A percentile compares a stretch with the other conserved stretches of the same genome.
phyloP scores from a whole-genome alignment of 1,140 invertebrate species.

The Apocrypta bakeri region DNA sequence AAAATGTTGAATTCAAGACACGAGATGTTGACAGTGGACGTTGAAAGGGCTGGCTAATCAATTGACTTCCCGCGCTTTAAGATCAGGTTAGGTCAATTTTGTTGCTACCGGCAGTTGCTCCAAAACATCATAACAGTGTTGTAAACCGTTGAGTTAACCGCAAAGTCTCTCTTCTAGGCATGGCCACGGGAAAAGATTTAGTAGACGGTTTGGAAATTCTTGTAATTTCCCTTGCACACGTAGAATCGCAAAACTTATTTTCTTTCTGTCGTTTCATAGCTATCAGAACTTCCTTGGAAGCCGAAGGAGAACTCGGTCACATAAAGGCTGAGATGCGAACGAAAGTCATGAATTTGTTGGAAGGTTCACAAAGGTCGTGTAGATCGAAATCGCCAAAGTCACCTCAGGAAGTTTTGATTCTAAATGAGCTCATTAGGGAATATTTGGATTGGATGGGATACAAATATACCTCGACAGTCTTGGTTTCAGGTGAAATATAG shows the following conservation, averaged over 20 bases:
- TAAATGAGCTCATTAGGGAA: slow-evolving; percentile 73
- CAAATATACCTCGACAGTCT: slow-evolving; percentile 68
- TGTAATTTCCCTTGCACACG: no score
- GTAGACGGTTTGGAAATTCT: slow-evolving; percentile 60
- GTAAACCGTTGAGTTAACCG: neutral
- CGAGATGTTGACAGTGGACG: no score
- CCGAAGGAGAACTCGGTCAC: slow-evolving; percentile 66
- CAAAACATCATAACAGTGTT: slow-evolving; percentile 10
- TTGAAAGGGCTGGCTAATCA: no score
- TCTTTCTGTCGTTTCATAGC: slow-evolving; percentile 56
- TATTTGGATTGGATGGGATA: slow-evolving; percentile 75
- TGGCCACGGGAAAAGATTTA: slow-evolving; percentile 70
- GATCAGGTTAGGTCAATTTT: slow-evolving; percentile 36
- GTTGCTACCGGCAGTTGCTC: slow-evolving; percentile 35
- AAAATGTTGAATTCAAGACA: no score
- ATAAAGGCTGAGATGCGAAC: slow-evolving; percentile 72
- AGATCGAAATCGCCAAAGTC: slow-evolving; percentile 60
- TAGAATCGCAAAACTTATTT: no score
- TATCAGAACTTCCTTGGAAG: slow-evolving; percentile 70
- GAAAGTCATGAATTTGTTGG: slow-evolving; percentile 70
- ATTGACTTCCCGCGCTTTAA: slow-evolving; percentile 21
- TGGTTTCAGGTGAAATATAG: slow-evolving; percentile 65
- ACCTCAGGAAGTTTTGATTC: slow-evolving; percentile 65
- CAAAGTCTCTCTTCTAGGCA: slow-evolving; percentile 36
- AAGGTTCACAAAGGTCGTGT: slow-evolving; percentile 60